These are phyloP conservation scores for Beroe ovata DNA, from an alignment of 37 sponge, comb jelly and placozoan genomes.

Conservation along the genomic window DNA sequence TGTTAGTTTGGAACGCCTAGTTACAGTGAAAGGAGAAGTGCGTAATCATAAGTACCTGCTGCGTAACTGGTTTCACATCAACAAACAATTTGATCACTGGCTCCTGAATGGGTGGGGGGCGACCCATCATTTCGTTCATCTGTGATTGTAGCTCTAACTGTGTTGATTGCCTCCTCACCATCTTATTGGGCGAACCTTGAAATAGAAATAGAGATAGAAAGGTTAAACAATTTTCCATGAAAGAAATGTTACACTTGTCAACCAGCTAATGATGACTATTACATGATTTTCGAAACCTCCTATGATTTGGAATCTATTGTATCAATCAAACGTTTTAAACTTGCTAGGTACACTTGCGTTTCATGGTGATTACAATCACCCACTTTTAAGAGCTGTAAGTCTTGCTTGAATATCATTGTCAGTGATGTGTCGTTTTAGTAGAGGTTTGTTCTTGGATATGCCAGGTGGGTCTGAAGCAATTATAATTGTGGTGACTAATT, in stretches of 20 bases:
- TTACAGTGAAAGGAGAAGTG: too few species aligned
- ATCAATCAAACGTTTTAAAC: background rate
- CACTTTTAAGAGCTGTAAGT: slow-evolving; percentile 28
- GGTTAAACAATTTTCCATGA: background rate
- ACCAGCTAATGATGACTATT: too few species aligned
- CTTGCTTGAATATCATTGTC: slow-evolving; percentile 30
- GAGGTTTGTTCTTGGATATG: background rate
- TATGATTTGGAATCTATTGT: background rate
- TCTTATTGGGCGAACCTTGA: background rate
- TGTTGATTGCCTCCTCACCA: background rate
- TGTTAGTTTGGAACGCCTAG: too few species aligned
- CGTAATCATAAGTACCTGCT: too few species aligned
- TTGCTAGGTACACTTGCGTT: too few species aligned
- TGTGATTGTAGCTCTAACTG: slow-evolving; percentile 25
- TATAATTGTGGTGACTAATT: too few species aligned
- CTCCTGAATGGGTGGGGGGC: slow-evolving; percentile 31
- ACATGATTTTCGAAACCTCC: background rate
- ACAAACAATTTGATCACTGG: slow-evolving; percentile 49
- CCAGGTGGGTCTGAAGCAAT: slow-evolving; percentile 21
- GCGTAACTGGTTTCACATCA: slow-evolving; percentile 10
- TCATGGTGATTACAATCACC: too few species aligned
- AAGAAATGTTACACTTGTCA: background rate
- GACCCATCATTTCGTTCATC: slow-evolving; percentile 58
- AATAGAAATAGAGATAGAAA: background rate
- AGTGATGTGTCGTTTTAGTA: slow-evolving; percentile 16